A percentile compares a stretch with the other conserved stretches of the same genome.
Conservation (phyloP, 2,888 invertebrate species). For the Amphipoea lucens region DNA sequence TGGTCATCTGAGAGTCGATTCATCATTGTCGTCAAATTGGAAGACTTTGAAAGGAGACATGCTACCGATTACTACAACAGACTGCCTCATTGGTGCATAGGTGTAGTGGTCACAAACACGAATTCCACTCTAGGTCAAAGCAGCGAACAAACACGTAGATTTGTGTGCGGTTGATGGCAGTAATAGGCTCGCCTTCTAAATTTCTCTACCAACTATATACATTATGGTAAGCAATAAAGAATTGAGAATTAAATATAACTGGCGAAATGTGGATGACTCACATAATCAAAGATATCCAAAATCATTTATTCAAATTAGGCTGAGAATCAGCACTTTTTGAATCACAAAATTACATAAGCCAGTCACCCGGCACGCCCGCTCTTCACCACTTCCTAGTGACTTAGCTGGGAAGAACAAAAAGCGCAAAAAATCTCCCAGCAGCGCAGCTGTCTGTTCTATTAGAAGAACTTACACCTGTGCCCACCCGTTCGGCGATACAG, state of each 20-base stretch:
- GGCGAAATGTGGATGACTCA: not conserved
- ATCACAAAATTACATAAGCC: not conserved
- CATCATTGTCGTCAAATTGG: not conserved
- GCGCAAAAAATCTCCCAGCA: not conserved
- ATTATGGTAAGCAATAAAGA: too few relatives aligned
- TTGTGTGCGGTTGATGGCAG: not conserved
- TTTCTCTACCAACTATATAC: too few relatives aligned
- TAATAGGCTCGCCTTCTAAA: too few relatives aligned
- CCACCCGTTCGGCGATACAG: not conserved
- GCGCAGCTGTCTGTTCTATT: not conserved
- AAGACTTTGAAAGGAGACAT: not conserved
- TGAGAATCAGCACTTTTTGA: not conserved
- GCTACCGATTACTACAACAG: not conserved
- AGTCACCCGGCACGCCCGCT: not conserved
- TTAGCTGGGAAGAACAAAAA: not conserved
- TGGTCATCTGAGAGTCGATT: not conserved
- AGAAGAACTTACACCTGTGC: not conserved
- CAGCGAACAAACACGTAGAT: not conserved
- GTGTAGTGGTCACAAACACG: too few relatives aligned
- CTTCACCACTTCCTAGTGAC: not conserved
- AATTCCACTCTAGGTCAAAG: not conserved
- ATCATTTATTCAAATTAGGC: not conserved
- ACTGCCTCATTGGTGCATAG: not conserved
- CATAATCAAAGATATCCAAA: not conserved
- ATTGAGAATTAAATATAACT: not conserved